Percentiles rank a stretch among this genome's conserved stretches.
These are phyloP conservation scores for Rhabditoides inermis DNA, from an alignment of 2,888 invertebrate genomes.

Conservation along the genomic window DNA sequence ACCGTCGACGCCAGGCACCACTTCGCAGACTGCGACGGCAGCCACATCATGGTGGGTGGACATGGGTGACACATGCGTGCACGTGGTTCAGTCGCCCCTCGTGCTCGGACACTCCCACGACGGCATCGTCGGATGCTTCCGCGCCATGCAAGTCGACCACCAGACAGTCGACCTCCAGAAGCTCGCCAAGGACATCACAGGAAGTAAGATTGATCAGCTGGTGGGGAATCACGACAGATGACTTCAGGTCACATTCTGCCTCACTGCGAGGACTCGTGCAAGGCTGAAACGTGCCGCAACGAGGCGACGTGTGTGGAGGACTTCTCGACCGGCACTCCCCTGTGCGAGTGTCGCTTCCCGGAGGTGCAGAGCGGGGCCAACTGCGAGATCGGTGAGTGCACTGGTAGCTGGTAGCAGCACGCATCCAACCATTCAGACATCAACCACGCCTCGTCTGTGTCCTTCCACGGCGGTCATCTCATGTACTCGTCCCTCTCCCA, in stretches of 20 bases:
- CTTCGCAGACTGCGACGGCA: not conserved
- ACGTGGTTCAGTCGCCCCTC: not conserved
- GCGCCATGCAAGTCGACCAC: slow-evolving; percentile 24
- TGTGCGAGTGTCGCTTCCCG: slow-evolving; percentile 38
- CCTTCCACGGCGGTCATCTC: slow-evolving; percentile 38
- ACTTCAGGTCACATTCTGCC: not conserved
- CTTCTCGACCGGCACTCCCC: slow-evolving; percentile 22
- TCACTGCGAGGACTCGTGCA: slow-evolving; percentile 3
- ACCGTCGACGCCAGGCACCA: slow-evolving; percentile 12
- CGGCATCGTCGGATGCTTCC: slow-evolving; percentile 38
- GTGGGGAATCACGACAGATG: too few species aligned
- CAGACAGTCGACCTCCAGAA: slow-evolving; percentile 11
- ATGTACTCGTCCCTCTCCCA: slow-evolving; percentile 21
- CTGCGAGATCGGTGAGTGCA: slow-evolving; percentile 35
- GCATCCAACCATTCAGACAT: slow-evolving; percentile 20
- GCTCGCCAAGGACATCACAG: slow-evolving; percentile 1
- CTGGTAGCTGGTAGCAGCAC: not conserved
- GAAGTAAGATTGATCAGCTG: slow-evolving; percentile 1
- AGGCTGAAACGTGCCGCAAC: slow-evolving; percentile 16
- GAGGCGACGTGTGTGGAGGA: slow-evolving; percentile 34
- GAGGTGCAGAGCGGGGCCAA: slow-evolving; percentile 35
- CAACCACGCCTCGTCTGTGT: slow-evolving; percentile 33
- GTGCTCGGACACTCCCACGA: slow-evolving; percentile 2
- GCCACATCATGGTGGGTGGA: slow-evolving; percentile 1
- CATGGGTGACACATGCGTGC: not conserved